These are phyloP conservation scores for Ciona savignyi DNA, from an alignment of 23 tunicate species.

Conservation along the genomic window DNA sequence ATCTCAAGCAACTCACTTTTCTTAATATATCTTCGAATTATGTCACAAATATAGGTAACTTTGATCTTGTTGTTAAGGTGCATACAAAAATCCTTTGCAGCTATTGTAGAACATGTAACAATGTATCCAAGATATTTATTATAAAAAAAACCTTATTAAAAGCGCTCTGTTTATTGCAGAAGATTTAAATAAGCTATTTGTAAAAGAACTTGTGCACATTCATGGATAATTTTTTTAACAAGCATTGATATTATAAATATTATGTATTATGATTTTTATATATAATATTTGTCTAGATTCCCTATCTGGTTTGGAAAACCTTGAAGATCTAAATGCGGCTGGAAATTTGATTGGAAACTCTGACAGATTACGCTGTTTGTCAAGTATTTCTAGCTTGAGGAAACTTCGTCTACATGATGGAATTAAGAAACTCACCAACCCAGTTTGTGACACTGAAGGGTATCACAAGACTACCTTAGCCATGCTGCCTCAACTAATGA, in stretches of 20 bases:
- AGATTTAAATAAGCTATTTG: too few species aligned
- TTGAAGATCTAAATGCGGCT: slow-evolving; percentile 50
- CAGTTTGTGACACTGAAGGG: slow-evolving; percentile 33
- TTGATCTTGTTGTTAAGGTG: too few species aligned
- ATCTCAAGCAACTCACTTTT: slow-evolving; percentile 26
- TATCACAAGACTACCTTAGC: slow-evolving; percentile 31
- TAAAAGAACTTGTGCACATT: too few species aligned
- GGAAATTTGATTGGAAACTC: slow-evolving; percentile 50
- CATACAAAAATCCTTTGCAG: too few species aligned
- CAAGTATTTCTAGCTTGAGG: slow-evolving; percentile 10
- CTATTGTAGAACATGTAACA: too few species aligned
- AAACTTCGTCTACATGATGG: slow-evolving; percentile 50
- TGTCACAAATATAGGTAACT: slow-evolving; percentile 68
- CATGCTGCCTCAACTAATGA: slow-evolving; percentile 32
- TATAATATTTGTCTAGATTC: slow-evolving; percentile 29
- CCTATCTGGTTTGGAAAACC: slow-evolving; percentile 26
- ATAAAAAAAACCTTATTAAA: too few species aligned
- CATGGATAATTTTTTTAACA: too few species aligned
- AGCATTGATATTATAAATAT: too few species aligned
- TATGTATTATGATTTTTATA: too few species aligned
- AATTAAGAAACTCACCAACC: slow-evolving; percentile 50
- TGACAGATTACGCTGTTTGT: slow-evolving; percentile 50
- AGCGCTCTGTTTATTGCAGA: too few species aligned
- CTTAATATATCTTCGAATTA: slow-evolving; percentile 60
- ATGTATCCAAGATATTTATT: too few species aligned